Evolutionary conservation across 2,113 vertebrate species (phyloP).

Genomic region (Zingel zingel): DNA sequence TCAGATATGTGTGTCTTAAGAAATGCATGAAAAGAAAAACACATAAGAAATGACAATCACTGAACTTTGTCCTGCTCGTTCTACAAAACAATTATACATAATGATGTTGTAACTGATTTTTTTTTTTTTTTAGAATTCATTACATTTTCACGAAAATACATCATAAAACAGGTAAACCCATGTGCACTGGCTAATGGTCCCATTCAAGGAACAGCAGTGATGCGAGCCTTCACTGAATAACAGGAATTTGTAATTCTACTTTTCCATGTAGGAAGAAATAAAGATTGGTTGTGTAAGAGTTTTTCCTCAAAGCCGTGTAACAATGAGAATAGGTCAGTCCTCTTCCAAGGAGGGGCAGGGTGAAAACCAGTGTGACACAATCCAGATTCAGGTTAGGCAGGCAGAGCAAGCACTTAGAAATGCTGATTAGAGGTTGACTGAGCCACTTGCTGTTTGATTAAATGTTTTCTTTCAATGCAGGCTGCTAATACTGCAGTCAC

Average conservation of each 20-base stretch:
- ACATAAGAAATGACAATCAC: background rate
- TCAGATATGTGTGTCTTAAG: slow-evolving; percentile 7
- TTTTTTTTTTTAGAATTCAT: background rate
- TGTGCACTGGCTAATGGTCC: background rate
- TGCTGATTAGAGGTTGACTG: background rate
- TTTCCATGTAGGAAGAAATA: background rate
- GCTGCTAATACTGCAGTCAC: background rate
- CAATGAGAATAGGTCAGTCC: background rate
- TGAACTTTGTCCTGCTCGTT: background rate
- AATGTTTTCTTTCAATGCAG: background rate
- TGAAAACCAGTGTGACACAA: background rate
- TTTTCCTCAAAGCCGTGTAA: background rate
- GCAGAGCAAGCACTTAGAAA: background rate
- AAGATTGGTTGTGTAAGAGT: background rate
- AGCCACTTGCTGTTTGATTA: background rate
- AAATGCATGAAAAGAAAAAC: slow-evolving; percentile 35
- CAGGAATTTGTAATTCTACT: background rate
- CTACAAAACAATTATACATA: background rate
- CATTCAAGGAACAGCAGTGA: background rate
- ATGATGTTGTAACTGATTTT: background rate
- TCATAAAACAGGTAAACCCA: background rate
- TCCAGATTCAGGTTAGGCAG: background rate
- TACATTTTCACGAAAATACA: background rate
- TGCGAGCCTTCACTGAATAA: background rate
- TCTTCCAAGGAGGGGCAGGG: background rate